Percentiles rank a stretch among this genome's conserved stretches.
Conservation (phyloP, 2,888 invertebrate genomes). For the Leptura quadrifasciata region DNA sequence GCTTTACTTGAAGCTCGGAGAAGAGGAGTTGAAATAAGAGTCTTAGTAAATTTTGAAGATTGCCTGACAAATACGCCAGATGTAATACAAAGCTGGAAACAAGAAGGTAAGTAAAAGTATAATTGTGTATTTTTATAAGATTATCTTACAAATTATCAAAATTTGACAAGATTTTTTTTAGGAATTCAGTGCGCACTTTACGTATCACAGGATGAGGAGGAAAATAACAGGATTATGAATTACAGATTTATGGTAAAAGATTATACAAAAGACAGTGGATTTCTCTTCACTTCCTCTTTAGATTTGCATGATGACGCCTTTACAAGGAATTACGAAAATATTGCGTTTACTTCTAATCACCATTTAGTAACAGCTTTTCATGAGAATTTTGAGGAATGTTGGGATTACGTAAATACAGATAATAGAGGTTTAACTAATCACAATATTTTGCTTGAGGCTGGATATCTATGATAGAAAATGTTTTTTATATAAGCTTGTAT, state of each 20-base stretch:
- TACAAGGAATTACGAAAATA: slow-evolving; percentile 67
- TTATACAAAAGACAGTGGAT: slow-evolving; percentile 59
- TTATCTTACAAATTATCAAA: neutral
- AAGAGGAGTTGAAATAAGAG: slow-evolving; percentile 65
- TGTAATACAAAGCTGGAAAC: slow-evolving; percentile 57
- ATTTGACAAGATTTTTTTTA: slow-evolving; percentile 44
- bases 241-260: slow-evolving; percentile 70
- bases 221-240: slow-evolving; percentile 67
- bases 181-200: slow-evolving; percentile 62
- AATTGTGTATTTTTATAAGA: neutral
- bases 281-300: slow-evolving; percentile 65
- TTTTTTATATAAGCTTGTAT: neutral
- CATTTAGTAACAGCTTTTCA: slow-evolving; percentile 61
- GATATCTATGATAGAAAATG: slow-evolving; percentile 8
- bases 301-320: slow-evolving; percentile 65
- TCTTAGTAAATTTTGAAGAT: slow-evolving; percentile 65
- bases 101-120: slow-evolving; percentile 54
- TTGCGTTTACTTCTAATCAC: slow-evolving; percentile 64
- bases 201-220: slow-evolving; percentile 55
- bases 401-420: slow-evolving; percentile 58
- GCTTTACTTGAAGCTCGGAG: slow-evolving; percentile 60
- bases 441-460: slow-evolving; percentile 57
- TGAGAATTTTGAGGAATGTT: slow-evolving; percentile 63
- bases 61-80: slow-evolving; percentile 32
- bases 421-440: slow-evolving; percentile 61